Evolutionary conservation across 2,888 invertebrate species (phyloP), one percentile per base, ranked within the genome.

Genomic region (Eutolmus rufibarbis): DNA sequence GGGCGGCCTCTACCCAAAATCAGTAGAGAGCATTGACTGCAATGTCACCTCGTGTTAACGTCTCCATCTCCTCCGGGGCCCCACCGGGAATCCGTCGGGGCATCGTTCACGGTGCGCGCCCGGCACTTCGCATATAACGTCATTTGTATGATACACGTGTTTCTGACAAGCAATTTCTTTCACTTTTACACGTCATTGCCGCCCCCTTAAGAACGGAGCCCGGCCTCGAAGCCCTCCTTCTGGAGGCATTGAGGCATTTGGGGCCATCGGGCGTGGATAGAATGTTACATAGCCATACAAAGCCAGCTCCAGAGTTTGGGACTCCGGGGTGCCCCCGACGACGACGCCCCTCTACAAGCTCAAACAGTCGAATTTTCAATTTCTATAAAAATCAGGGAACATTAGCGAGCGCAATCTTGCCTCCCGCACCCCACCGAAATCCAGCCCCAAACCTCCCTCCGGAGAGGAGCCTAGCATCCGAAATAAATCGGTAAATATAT

Each of bases 101-200:
- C 66, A 66, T 66, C 66, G 66, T 66, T 66, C 28, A 66, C 23
- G 23, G 66, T 66, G 66, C 66, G 66, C 19, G 66, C 66, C 23
- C 28, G 23, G 66, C n/a, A 46, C n/a, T 40, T 82, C 82, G 57
- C 82, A 82, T 82, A 57, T 82, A 82, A 82, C 82, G 57, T 82
- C 82, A 82, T 85, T 85, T 85, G 85, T 85, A 74, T 74, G 43
- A 85, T 85, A 74, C 85, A 85, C 74, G 85, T 85, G 85, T 85
- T 85, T 74, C 85, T 85, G 85, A 85, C 85, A 85, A 85, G 85
- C 74, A 85, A 85, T 85, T 85, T 85, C 85, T 85, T 85, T 85
- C 43, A 85, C 85, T 74, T 85, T 85, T 74, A 85, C 85, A 85
- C 85, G 85, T 74, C 74, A 85, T 85, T 85, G 85, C 85, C 74